Base-by-base conservation (phyloP, 2,888 invertebrate species). In the Priocnemis perturbator region DNA sequence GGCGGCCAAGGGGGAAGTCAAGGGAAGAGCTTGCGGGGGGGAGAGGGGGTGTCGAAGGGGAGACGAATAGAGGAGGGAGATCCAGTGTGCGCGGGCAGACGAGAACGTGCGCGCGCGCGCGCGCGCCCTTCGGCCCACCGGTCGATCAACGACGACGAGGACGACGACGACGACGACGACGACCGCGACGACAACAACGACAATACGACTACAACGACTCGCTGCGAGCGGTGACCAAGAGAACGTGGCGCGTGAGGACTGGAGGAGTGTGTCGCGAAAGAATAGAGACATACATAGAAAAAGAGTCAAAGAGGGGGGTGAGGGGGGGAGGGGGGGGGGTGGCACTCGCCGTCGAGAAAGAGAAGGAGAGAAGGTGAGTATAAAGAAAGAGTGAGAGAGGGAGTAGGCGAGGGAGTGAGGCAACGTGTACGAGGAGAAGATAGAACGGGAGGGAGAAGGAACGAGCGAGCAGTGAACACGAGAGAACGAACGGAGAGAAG, bases 111-210 rank as follows among this genome's bases (percentile, higher is more conserved):
- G n/a, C n/a, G 77, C 60, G 65, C 69, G 76, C 80, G 73, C 76
- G 73, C 68, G 64, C 76, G 70, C 67, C 69, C 78, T 69, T 76
- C 66, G 67, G 68, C 64, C 73, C 70, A 68, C 68, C 79, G 79
- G 79, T 79, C 79, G 79, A 80, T 79, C 81, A 76, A 71, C 47
- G 52, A 64, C 56, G 62, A 57, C 47, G 26, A 57, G 47, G 17
- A 53, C 45, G n/a, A 45, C 53, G 44, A 30, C 23, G 47, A 63
- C 45, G 21, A 60, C 30, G 57, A 60, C 47, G 55, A 45, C 19
- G 20, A 48, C 50, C 44, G 20, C 48, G 56, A 50, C 37, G 44
- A n/a, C n/a, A n/a, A 20, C 55, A 2, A 50, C 50, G 15, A 53
- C 23, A 47, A 19, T 44, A 26, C 47, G 48, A 56, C 47, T 45